Percentiles rank a stretch among this genome's conserved stretches.
These are phyloP conservation scores for Netelia melanura DNA, from an alignment of 2,888 invertebrate genomes.

Conservation along the genomic window DNA sequence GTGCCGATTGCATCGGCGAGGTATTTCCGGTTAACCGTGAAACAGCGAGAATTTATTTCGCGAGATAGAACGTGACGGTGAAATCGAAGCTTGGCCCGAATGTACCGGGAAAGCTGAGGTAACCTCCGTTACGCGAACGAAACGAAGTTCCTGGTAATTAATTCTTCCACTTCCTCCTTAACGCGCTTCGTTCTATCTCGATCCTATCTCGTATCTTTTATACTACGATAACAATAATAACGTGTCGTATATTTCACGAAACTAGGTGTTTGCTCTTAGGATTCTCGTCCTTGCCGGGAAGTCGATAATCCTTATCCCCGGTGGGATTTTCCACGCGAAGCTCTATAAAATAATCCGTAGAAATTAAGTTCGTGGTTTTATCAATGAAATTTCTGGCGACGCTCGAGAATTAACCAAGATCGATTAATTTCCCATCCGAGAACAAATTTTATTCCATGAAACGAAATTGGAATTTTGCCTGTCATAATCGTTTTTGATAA, in stretches of 20 bases:
- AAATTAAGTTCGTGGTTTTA: neutral
- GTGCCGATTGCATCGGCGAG: slow-evolving; percentile 15
- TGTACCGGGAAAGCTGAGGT: neutral
- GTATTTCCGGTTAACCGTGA: neutral
- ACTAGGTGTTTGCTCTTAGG: no score
- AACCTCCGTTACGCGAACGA: neutral
- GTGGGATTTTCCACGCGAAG: neutral
- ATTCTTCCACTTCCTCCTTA: neutral
- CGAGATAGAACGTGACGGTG: neutral
- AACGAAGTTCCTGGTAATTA: neutral
- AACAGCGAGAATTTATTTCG: neutral
- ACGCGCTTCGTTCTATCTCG: no score
- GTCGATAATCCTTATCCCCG: neutral
- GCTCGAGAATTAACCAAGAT: neutral
- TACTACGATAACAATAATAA: no score
- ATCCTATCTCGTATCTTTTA: no score
- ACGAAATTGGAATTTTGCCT: no score
- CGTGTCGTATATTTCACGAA: no score
- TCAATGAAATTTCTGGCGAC: neutral
- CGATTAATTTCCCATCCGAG: neutral
- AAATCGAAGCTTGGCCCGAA: neutral
- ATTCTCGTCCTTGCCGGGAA: neutral
- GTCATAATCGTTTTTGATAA: no score
- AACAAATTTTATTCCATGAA: neutral
- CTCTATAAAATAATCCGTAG: neutral